Conservation (phyloP, 2,888 invertebrate genomes). For the Aplocera efformata region DNA sequence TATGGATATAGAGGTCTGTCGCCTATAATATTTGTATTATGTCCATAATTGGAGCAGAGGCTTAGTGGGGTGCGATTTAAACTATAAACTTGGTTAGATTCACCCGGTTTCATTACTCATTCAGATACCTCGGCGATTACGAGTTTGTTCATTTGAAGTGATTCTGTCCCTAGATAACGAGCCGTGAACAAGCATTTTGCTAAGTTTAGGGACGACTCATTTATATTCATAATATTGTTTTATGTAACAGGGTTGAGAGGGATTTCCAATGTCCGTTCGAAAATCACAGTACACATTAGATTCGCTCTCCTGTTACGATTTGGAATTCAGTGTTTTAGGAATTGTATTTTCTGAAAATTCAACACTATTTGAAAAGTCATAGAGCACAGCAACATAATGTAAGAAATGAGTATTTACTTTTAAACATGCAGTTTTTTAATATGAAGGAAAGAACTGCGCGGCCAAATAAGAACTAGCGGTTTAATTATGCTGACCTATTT, state of each 20-base stretch:
- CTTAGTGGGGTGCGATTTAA: conserved; percentile 53
- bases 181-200: conserved; percentile 43
- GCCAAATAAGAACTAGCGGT: conserved; percentile 1
- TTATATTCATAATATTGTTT: conserved; percentile 51
- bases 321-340: neutral
- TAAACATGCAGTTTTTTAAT: too few relatives aligned
- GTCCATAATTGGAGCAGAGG: conserved; percentile 58
- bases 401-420: too few relatives aligned
- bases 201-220: conserved; percentile 52
- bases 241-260: conserved; percentile 38
- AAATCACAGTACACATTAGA: conserved; percentile 15
- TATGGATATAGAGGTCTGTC: conserved; percentile 33
- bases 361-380: conserved; percentile 13
- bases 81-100: conserved; percentile 56
- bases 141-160: conserved; percentile 55
- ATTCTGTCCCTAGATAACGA: conserved; percentile 51
- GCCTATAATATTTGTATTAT: conserved; percentile 49
- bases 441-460: too few relatives aligned
- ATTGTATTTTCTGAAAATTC: too few relatives aligned
- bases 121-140: conserved; percentile 54
- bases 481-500: conserved; percentile 24
- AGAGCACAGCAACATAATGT: too few relatives aligned
- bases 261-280: conserved; percentile 36
- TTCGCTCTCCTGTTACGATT: conserved; percentile 6
- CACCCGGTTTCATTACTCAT: conserved; percentile 54